Conservation (phyloP, 1,140 invertebrate species). For the Phocides pigmalion region DNA sequence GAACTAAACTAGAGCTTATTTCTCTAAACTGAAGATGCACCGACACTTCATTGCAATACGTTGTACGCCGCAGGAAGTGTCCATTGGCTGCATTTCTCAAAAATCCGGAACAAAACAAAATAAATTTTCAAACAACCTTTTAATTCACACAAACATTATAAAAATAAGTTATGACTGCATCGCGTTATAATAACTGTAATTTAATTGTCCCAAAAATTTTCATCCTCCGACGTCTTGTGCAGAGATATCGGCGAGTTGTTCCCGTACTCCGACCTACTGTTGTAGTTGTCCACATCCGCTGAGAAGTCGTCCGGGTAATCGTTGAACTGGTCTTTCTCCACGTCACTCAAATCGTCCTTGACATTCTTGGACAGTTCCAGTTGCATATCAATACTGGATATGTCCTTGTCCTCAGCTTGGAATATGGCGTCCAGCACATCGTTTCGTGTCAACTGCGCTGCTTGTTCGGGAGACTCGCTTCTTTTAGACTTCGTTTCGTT, state of each 20-base stretch:
- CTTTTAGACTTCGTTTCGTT: slow-evolving; percentile 7
- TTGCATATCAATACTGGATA: slow-evolving; percentile 47
- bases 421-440: slow-evolving; percentile 56
- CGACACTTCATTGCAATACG: no score
- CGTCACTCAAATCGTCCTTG: slow-evolving; percentile 38
- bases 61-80: no score
- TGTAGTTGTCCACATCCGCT: slow-evolving; percentile 63
- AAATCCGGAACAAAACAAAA: not conserved
- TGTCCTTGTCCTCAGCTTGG: slow-evolving; percentile 41
- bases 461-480: slow-evolving; percentile 37
- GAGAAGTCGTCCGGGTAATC: slow-evolving; percentile 67
- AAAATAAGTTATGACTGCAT: slow-evolving; percentile 71
- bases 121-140: slow-evolving; percentile 39
- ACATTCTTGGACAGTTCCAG: slow-evolving; percentile 42
- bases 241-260: slow-evolving; percentile 60
- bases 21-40: no score
- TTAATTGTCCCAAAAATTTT: slow-evolving; percentile 70
- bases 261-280: slow-evolving; percentile 54
- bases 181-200: slow-evolving; percentile 36
- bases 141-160: slow-evolving; percentile 59
- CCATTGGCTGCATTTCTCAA: no score
- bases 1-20: no score
- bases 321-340: slow-evolving; percentile 39
- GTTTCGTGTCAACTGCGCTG: slow-evolving; percentile 43
- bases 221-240: slow-evolving; percentile 60